Percentiles rank a stretch among this genome's conserved stretches.
phyloP scores from a whole-genome alignment of 2,113 vertebrate species.

The Pseudolaguvia tuberculata region DNA sequence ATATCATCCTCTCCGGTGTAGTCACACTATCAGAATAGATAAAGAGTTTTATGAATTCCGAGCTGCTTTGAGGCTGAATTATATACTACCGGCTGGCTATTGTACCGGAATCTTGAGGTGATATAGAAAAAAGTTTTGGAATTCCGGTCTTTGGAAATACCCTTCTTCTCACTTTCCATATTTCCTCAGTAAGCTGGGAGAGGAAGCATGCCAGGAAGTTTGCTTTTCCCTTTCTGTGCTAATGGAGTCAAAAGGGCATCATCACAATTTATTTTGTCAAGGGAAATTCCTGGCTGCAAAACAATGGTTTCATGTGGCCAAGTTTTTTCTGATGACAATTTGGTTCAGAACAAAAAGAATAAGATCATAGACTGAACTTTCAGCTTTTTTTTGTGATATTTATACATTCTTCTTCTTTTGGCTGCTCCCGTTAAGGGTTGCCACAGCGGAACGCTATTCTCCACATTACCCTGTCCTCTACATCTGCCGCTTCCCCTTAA shows the following conservation, averaged over 20 bases:
- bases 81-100: slow-evolving; percentile 30
- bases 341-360: background rate
- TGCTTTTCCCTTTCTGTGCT: background rate
- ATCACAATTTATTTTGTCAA: background rate
- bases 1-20: background rate
- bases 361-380: background rate
- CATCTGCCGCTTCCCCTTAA: too few relatives aligned
- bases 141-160: slow-evolving; percentile 53
- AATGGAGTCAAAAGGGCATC: background rate
- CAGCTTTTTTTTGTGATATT: background rate
- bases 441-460: too few relatives aligned
- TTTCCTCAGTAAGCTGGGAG: background rate
- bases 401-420: too few relatives aligned
- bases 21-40: background rate
- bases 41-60: slow-evolving; percentile 5
- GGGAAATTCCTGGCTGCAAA: background rate
- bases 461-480: too few relatives aligned
- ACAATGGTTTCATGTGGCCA: background rate
- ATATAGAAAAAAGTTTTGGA: background rate
- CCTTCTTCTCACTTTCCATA: slow-evolving; percentile 27
- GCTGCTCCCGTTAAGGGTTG: too few relatives aligned
- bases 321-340: background rate
- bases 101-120: slow-evolving; percentile 46
- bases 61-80: background rate
- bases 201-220: slow-evolving; percentile 13